phyloP scores from a whole-genome alignment of 2,888 invertebrate genomes.

The Podabrus alpinus region DNA sequence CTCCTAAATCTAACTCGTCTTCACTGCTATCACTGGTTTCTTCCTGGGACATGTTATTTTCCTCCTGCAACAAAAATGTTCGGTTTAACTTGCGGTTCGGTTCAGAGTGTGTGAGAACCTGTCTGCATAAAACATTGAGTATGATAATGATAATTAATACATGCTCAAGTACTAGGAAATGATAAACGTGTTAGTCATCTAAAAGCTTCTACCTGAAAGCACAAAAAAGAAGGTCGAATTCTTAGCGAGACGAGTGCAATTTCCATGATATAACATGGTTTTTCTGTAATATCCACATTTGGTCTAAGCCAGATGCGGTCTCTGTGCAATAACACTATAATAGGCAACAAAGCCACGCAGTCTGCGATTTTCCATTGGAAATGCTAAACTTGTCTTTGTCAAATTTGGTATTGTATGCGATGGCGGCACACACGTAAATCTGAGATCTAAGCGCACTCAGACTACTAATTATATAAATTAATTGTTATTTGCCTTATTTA shows the following conservation, averaged over 20 bases:
- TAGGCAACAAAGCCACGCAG: constrained; percentile 56
- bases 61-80: constrained; percentile 50
- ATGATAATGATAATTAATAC: not conserved
- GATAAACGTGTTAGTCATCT: not conserved
- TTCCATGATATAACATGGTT: constrained; percentile 54
- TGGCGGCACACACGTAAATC: constrained; percentile 53
- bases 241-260: constrained; percentile 43
- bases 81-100: not conserved
- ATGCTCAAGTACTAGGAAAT: not conserved
- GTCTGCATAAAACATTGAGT: no score
- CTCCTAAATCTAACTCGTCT: constrained; percentile 41
- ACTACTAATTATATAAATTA: constrained; percentile 57
- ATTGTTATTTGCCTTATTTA: constrained; percentile 51
- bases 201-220: not conserved
- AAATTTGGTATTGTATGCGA: constrained; percentile 55
- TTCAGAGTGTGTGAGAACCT: no score
- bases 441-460: constrained; percentile 47
- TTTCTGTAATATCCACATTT: constrained; percentile 51
- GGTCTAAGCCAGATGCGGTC: constrained; percentile 41
- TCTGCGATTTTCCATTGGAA: constrained; percentile 54
- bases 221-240: constrained; percentile 38
- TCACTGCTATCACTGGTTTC: constrained; percentile 54
- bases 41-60: constrained; percentile 52
- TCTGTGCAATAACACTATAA: constrained; percentile 52
- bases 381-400: constrained; percentile 54